phyloP scores from a whole-genome alignment of 2,888 invertebrate genomes.

The Sminthurides aquaticus region DNA sequence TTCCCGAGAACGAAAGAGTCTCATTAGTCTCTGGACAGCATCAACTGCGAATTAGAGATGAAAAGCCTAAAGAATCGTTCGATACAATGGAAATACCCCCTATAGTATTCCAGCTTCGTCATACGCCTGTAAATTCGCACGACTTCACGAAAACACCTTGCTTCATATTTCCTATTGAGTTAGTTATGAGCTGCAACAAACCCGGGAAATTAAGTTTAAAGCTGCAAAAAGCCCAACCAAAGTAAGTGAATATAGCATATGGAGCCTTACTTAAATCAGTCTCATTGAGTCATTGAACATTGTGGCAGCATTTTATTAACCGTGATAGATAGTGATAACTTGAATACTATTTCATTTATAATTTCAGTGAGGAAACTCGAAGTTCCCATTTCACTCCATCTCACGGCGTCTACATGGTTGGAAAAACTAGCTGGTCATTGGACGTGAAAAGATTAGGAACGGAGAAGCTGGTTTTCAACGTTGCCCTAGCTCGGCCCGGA shows the following conservation, averaged over 20 bases:
- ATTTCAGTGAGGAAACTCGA: background rate
- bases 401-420: constrained; percentile 30
- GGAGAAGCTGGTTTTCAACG: constrained; percentile 27
- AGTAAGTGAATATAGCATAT: constrained; percentile 17
- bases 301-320: background rate
- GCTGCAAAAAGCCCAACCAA: background rate
- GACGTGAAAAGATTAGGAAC: constrained; percentile 21
- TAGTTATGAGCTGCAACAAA: background rate
- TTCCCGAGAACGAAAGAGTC: background rate
- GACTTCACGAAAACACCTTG: constrained; percentile 22
- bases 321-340: background rate
- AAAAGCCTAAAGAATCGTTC: background rate
- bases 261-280: no score
- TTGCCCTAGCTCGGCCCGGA: constrained; percentile 35
- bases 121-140: constrained; percentile 16
- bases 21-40: background rate
- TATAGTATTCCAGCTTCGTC: constrained; percentile 35
- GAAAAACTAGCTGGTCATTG: constrained; percentile 36
- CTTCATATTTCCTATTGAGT: constrained; percentile 14
- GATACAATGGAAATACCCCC: constrained; percentile 14
- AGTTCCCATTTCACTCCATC: constrained; percentile 9
- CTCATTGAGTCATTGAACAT: no score
- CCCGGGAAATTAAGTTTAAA: constrained; percentile 5
- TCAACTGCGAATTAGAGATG: background rate
- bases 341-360: background rate